Base-by-base conservation (phyloP, 2,888 invertebrate genomes). In the Archaeoteleia sp. region DNA sequence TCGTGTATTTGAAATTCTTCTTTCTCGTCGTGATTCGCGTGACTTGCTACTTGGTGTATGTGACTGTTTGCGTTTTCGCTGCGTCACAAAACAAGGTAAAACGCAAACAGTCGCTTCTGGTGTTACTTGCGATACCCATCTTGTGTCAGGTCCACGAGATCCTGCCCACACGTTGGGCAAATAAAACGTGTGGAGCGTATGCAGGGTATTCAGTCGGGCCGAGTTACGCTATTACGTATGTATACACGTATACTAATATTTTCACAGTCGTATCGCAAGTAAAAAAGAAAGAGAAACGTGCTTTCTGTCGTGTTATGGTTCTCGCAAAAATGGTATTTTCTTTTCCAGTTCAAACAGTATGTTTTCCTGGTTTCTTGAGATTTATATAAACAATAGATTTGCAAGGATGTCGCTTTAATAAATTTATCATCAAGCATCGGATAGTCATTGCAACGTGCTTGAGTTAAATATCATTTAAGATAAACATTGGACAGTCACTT, bases 41-140 rank as follows among this genome's bases (percentile, higher is more conserved):
- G 10, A 30, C 30, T 30, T 10, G 10, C 30, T 6, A 6, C 4
- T 9, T 6, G 9, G 3, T 3, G 10, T 10, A 10, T 1, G 10
- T 2, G 30, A 30, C 27, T 30, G 30, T 30, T 30, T 30, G 30
- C 30, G 30, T 30, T 30, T 10, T 10, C 10, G 30, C 10, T 10
- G 30, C 30, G 30, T 30, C 30, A 30, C 10, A 30, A 30, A 30
- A 9, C 30, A 30, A 30, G 30, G 25, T n/a, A 40, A 20, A 40
- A 35, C 12, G 14, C 42, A 43, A 43, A 23, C 17, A n/a, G 10
- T 27, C 49, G 15, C 49, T 39, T 39, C 37, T 39, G 39, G 49
- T 39, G 39, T 49, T 49, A 49, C 37, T 17, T 39, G 39, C 30
- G 39, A 49, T 49, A 35, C 32, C 10, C 39, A 49, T 49, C 49